Percentiles rank a stretch among this genome's conserved stretches.
Evolutionary conservation across 2,113 vertebrate genomes (phyloP).

Genomic region (Seriola rivoliana): DNA sequence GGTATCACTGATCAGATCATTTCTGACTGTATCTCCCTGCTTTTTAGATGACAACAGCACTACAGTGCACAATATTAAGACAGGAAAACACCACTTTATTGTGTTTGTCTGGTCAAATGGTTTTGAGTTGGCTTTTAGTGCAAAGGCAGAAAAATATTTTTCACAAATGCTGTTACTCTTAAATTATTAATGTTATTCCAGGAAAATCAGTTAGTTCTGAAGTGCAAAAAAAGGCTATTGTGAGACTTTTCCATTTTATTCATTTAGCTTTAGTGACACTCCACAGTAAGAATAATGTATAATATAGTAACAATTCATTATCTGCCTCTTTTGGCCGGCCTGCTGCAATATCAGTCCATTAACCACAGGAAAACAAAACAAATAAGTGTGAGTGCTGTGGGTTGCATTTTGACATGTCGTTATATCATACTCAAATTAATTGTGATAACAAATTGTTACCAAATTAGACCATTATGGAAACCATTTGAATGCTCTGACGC

Average conservation of each 20-base stretch:
- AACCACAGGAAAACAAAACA: conserved; percentile 20
- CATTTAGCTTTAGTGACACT: conserved; percentile 8
- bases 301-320: conserved; percentile 48
- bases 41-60: neutral
- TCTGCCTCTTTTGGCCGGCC: neutral
- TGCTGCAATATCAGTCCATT: conserved; percentile 35
- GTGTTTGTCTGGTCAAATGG: neutral
- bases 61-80: neutral
- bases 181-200: conserved; percentile 41
- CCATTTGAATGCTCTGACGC: conserved; percentile 13
- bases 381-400: conserved; percentile 6
- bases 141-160: neutral
- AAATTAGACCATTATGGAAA: conserved; percentile 17
- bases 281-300: conserved; percentile 27
- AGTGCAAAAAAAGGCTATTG: neutral
- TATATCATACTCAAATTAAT: conserved; percentile 30
- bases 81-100: neutral
- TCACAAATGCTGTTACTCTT: neutral
- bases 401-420: conserved; percentile 8
- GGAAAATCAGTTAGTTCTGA: neutral
- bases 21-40: neutral
- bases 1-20: neutral
- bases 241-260: conserved; percentile 23
- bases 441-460: conserved; percentile 8
- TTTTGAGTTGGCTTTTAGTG: neutral